Base-by-base conservation (phyloP, 1,140 invertebrate genomes). In the Zaprionus africanus region DNA sequence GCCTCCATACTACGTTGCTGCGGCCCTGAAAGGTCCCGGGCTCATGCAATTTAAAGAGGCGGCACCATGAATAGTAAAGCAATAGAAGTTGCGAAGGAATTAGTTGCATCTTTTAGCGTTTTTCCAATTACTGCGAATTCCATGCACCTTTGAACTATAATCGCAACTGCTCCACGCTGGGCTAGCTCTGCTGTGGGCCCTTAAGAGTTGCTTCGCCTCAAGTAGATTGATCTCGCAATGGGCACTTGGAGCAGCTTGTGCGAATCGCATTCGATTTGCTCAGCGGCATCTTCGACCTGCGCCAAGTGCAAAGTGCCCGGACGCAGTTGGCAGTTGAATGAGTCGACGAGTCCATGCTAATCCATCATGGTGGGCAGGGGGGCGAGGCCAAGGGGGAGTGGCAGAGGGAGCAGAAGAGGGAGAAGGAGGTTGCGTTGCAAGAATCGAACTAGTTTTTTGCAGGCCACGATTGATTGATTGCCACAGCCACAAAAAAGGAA, bases 381-480 rank as follows among this genome's bases (percentile, higher is more conserved):
- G 34, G 3, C 11, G 5, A 43, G 41, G 6, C 7, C 7, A 9
- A 43, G 41, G 2, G 9, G 1, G 41, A 43, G 41, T 15, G 15
- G 41, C n/a, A 43, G 41, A n/a, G 17, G 41, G 1, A 38, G 13
- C 4, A 15, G 36, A 15, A 43, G 41, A 31, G 7, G 1, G 1
- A 9, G 28, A 31, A 11, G 31, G 5, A n/a, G 38, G 15, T n/a
- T 41, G 38, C 38, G 36, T 38, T 38, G 36, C 36, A 38, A 38
- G 36, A 41, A n/a, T 41, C 38, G 13, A 41, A 5, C 13, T 43
- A 9, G 6, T 43, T 43, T 43, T 43, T 43, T 43, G 41, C 41
- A 17, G 41, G n/a, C n/a, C 41, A 43, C 41, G 41, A 43, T 43
- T 43, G 41, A 43, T 43, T 43, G 41, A 43, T 43, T 43, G n/a